Evolutionary conservation across 2,797 vertebrate species (phyloP), one percentile per base, ranked within the genome.

Genomic region (Eutrigla gurnardus): DNA sequence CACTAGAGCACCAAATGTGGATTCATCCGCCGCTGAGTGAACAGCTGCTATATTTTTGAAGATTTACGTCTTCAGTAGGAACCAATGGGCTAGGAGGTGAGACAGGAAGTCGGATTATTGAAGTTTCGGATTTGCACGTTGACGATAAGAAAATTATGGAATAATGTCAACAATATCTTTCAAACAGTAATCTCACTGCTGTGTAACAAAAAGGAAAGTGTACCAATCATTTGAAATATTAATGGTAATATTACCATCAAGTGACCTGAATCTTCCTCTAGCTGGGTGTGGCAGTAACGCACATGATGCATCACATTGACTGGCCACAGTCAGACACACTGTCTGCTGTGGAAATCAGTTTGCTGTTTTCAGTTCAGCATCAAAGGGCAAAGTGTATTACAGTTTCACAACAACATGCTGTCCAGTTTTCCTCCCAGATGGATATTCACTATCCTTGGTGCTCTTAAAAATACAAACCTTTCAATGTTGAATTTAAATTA

Each of bases 401-500:
- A 53, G 46, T 39, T 69, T 36, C 43, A 10, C 45, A 33, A 43
- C 36, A 32, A 39, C 10, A 1, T 3, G 50, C 15, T 11, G 40
- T 49, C 33, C 11, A 1, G 53, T 43, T 25, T n/a, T 3, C n/a
- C 58, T 32, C 32, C 36, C 60, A 37, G 15, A 60, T 39, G 7
- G 17, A 67, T 58, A 11, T 25, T 33, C 10, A 17, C 45, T 6
- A 25, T 50, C 49, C 45, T 62, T 35, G 77, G 77, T 80, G 84
- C 77, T 78, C 59, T 68, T 33, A 11, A 65, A 17, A 9, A 47
- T n/a, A 6, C 4, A 46, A 66, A 32, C 37, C 47, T 6, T 17
- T 32, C 5, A 13, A 11, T n/a, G n/a, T 43, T 59, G 14, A 46
- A 37, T 54, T 67, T 10, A 35, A 43, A 43, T 52, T 54, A 1